Conservation (phyloP, 2,113 vertebrate genomes). For the Crotalus viridis region DNA sequence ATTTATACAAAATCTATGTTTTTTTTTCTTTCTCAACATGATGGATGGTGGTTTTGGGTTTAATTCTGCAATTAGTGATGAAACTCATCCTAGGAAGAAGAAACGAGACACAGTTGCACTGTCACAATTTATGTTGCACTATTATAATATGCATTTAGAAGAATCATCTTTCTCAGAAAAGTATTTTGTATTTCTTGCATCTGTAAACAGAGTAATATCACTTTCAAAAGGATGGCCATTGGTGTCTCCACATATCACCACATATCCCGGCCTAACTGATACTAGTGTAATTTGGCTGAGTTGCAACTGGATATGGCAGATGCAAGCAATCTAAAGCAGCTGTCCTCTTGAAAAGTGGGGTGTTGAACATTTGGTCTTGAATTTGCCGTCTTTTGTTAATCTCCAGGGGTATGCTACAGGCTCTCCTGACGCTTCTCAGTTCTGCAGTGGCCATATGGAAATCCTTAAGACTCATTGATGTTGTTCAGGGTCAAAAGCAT, state of each 20-base stretch:
- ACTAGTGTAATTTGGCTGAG: background rate
- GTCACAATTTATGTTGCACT: background rate
- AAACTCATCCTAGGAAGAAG: background rate
- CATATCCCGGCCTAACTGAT: background rate
- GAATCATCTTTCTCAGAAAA: background rate
- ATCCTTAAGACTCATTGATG: constrained; percentile 14
- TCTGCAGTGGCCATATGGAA: background rate
- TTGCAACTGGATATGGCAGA: constrained; percentile 5
- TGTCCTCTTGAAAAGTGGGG: background rate
- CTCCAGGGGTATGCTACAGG: constrained; percentile 12
- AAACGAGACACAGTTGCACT: background rate
- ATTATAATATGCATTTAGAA: background rate
- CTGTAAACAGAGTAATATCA: background rate
- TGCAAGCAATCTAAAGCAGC: constrained; percentile 18
- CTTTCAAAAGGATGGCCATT: background rate
- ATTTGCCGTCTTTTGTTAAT: constrained; percentile 18
- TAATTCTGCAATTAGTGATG: background rate
- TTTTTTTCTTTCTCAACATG: background rate
- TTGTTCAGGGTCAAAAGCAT: constrained; percentile 11
- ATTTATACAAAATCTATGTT: background rate
- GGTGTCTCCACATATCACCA: background rate
- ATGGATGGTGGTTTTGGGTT: background rate
- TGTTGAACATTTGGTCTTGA: constrained; percentile 1
- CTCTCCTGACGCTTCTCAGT: background rate
- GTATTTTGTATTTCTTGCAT: background rate